Evolutionary conservation across 1,140 invertebrate species (phyloP), one percentile per base, ranked within the genome.

Genomic region (Tetraneura akinire): DNA sequence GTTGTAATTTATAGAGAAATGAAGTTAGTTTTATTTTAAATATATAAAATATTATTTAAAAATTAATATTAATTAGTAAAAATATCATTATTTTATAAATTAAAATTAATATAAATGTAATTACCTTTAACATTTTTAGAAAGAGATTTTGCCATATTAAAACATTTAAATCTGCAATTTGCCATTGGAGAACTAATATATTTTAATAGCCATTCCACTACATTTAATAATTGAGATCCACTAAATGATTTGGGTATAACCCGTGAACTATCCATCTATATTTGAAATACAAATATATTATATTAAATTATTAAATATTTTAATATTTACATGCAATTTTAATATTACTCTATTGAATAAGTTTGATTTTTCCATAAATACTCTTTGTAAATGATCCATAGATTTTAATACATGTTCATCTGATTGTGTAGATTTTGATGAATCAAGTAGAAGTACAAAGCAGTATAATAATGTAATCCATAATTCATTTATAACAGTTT

Each of bases 101-200:
- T 37, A 37, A 4, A 3, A 37, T 37, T 37, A 37, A 4, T 4
- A 37, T 37, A 37, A 37, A 37, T 37, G 32, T 37, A 37, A 13
- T 68, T 68, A 68, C 64, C 64, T 47, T 68, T 68, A 45, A 68
- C 64, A 42, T 68, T 68, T 21, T 21, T 23, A 21, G 64, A 37
- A 45, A 68, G 64, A 5, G 21, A 45, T 21, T 45, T 68, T 45
- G 64, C 64, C n/a, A 68, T 14, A 21, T 68, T 13, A 23, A 45
- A 45, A 11, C 64, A 68, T 42, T 47, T 68, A 11, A 10, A 47
- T 45, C 64, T 68, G 45, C 64, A 68, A 42, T 6, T 23, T n/a
- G 37, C 14, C 18, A 45, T 68, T 23, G 64, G 64, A 8, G 64
- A 68, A 23, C 64, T 21, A 42, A 47, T 42, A 68, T 45, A 68